Evolutionary conservation across 2,113 vertebrate genomes (phyloP), one percentile per base, ranked within the genome.

Genomic region (Eclectus roratus): DNA sequence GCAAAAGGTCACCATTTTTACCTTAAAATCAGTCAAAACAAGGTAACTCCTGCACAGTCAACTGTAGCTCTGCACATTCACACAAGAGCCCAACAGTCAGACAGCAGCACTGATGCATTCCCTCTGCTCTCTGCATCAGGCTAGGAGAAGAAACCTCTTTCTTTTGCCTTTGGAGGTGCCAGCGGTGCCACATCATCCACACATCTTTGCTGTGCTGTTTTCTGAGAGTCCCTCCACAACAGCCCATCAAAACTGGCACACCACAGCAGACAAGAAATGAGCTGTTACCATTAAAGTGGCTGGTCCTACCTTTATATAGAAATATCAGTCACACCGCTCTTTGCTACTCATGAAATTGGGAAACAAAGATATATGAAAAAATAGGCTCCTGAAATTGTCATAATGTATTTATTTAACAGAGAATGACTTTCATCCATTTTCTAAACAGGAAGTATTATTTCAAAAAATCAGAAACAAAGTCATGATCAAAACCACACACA

Each of bases 331-430:
- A 44, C 8, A 16, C 47, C 4, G 6, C 31, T 35, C 81, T 66
- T 39, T 65, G n/a, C 28, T 70, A 5, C 55, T 47, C 41, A 24
- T 58, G 61, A 89, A 65, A 83, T 4, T 41, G 17, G 10, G 25
- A 60, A n/a, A 15, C 23, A 80, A 89, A 80, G 55, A 58, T 37
- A 60, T 14, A 58, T 2, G 11, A 93, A n/a, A 69, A 88, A 70
- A 78, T 2, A 4, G 63, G 14, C 55, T 78, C n/a, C 37, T 80
- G 33, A 27, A 65, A 84, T 24, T 61, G 29, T 44, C 4, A 21
- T 35, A 31, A 17, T 37, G 7, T n/a, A 63, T 94, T 95, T 94
- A 94, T 96, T 97, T 81, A 89, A 63, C 9, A 77, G 43, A 61
- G 37, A 68, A 74, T 4, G 69, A 64, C 50, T 66, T 39, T 86